These are phyloP conservation scores for Holcopasites calliopsidis DNA, from an alignment of 1,140 invertebrate species.

Conservation along the genomic window DNA sequence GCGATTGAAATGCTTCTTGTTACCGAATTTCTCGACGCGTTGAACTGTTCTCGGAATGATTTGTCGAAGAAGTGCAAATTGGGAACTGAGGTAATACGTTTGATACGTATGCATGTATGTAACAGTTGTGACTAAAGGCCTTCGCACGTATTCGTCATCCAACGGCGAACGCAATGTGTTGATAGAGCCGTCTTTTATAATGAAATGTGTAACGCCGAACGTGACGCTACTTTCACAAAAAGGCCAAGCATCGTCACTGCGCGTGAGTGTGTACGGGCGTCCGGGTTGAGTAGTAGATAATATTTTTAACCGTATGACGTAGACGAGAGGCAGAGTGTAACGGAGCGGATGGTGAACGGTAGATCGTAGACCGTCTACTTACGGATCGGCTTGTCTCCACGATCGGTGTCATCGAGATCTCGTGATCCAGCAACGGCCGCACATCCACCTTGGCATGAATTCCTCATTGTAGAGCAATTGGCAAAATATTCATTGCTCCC, in stretches of 20 bases:
- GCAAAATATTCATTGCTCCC: conserved; percentile 11
- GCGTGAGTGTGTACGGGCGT: neutral
- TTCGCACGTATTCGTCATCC: conserved; percentile 6
- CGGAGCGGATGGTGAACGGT: conserved; percentile 13
- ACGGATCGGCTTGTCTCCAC: conserved; percentile 46
- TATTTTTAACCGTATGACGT: conserved; percentile 43
- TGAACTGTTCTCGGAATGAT: neutral
- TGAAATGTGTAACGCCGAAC: neutral
- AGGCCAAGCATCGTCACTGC: neutral
- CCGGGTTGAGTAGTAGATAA: neutral
- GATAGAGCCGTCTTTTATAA: neutral
- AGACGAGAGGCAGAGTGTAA: conserved; percentile 15
- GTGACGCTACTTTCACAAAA: conserved; percentile 31
- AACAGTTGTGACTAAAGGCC: neutral
- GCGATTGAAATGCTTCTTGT: neutral
- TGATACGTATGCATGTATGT: neutral
- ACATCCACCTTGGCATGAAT: conserved; percentile 41
- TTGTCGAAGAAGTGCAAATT: neutral
- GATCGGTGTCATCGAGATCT: conserved; percentile 32
- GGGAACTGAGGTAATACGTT: neutral
- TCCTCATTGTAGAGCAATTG: neutral
- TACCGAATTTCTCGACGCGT: neutral
- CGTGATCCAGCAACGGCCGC: neutral
- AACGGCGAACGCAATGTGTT: conserved; percentile 1
- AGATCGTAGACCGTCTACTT: conserved; percentile 28